Percentiles rank a stretch among this genome's conserved stretches.
Evolutionary conservation across 2,888 invertebrate genomes (phyloP).

Genomic region (Colletes collaris): DNA sequence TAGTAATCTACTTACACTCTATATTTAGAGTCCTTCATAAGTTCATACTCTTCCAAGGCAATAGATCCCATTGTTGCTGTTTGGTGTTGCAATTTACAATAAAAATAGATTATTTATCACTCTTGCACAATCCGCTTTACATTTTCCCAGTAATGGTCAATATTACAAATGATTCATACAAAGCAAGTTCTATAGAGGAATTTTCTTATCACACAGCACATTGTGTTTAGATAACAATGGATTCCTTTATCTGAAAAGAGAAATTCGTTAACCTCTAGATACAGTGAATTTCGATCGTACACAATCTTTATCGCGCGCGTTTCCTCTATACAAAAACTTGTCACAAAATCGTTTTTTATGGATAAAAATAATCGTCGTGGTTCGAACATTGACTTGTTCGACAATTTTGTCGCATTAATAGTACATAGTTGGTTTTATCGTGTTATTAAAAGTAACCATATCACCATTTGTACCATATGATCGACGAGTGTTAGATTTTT

Average conservation of each 20-base stretch:
- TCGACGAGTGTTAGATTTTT: background rate
- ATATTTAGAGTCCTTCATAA: slow-evolving; percentile 92
- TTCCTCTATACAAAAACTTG: background rate
- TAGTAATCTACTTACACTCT: slow-evolving; percentile 85
- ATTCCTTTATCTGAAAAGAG: slow-evolving; percentile 39
- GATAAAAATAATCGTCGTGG: slow-evolving; percentile 31
- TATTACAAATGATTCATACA: slow-evolving; percentile 45
- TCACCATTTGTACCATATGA: slow-evolving; percentile 22
- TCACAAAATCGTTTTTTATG: background rate
- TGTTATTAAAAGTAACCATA: slow-evolving; percentile 8
- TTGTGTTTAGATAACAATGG: slow-evolving; percentile 42
- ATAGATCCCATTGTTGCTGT: slow-evolving; percentile 83
- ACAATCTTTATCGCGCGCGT: background rate
- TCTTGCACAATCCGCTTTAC: slow-evolving; percentile 33
- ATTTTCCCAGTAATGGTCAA: slow-evolving; percentile 44
- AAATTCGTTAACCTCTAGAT: slow-evolving; percentile 25
- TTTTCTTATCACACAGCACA: slow-evolving; percentile 42
- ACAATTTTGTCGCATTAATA: slow-evolving; percentile 7
- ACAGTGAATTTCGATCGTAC: background rate
- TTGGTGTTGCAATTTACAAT: slow-evolving; percentile 31
- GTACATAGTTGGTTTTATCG: background rate
- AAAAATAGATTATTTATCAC: slow-evolving; percentile 38
- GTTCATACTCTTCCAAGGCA: slow-evolving; percentile 90
- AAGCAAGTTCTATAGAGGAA: slow-evolving; percentile 6
- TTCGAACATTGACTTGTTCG: slow-evolving; percentile 18